phyloP scores from a whole-genome alignment of 1,140 invertebrate species.

The Achatina immaculata region DNA sequence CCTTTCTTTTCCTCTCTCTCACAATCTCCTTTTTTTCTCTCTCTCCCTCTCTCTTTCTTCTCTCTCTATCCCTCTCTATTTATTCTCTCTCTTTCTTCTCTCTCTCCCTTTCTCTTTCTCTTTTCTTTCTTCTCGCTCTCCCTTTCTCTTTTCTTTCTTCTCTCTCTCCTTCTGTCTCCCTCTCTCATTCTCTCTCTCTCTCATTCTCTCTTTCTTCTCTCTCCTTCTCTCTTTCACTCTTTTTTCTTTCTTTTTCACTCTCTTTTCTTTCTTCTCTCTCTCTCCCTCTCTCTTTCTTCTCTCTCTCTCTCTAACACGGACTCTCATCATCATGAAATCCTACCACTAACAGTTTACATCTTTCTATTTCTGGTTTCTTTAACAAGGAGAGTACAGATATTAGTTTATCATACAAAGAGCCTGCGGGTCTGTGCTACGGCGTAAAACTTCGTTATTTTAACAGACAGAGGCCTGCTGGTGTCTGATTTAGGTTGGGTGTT shows the following conservation, averaged over 20 bases:
- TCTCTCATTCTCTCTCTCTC: background rate
- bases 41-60: slow-evolving; percentile 11
- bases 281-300: too few species aligned
- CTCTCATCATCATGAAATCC: too few species aligned
- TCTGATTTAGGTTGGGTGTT: too few species aligned
- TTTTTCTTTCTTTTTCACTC: background rate
- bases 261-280: too few species aligned
- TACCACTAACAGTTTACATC: too few species aligned
- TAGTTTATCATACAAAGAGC: too few species aligned
- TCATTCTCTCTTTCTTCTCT: background rate
- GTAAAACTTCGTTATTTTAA: too few species aligned
- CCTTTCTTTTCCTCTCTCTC: background rate
- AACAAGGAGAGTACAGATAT: too few species aligned
- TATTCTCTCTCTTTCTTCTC: background rate
- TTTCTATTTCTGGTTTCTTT: too few species aligned
- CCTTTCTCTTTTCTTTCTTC: background rate
- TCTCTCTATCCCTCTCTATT: background rate
- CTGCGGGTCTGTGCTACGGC: too few species aligned
- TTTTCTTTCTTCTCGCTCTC: background rate
- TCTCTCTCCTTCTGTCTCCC: background rate
- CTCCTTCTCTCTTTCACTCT: background rate
- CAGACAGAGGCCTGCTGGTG: too few species aligned
- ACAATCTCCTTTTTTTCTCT: background rate
- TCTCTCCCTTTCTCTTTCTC: background rate
- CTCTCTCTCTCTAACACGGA: too few species aligned